Evolutionary conservation across 2,797 vertebrate genomes (phyloP).

Genomic region (Scolopax bukidnonensis): DNA sequence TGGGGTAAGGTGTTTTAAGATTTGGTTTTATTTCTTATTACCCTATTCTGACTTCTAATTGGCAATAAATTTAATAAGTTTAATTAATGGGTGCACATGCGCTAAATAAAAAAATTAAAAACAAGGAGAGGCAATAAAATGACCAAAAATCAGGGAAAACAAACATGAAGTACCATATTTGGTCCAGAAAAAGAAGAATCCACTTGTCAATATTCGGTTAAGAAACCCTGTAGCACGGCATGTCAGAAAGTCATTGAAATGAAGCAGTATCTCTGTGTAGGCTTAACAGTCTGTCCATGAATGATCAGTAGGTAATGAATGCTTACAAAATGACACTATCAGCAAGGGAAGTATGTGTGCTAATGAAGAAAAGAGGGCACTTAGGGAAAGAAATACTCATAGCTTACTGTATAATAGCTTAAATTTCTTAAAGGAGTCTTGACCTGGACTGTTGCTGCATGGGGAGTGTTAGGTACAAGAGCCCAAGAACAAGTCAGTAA

Average conservation of each 20-base stretch:
- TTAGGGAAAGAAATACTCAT: neutral
- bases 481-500: neutral
- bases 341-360: neutral
- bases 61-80: neutral
- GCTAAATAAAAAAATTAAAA: neutral
- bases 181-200: neutral
- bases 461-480: neutral
- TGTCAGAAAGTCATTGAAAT: neutral
- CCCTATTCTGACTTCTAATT: neutral
- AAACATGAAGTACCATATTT: neutral
- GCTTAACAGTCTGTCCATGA: neutral
- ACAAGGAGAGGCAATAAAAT: neutral
- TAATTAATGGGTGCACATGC: neutral
- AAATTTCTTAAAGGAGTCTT: neutral
- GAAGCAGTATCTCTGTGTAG: neutral
- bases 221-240: neutral
- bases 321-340: conserved; percentile 14
- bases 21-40: neutral
- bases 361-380: neutral
- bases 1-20: neutral
- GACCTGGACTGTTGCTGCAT: neutral
- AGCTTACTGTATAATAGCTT: neutral
- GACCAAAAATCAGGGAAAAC: neutral
- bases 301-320: neutral
- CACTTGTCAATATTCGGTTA: neutral